Percentiles rank a stretch among this genome's conserved stretches.
Conservation (phyloP, 2,797 vertebrate species). For the Danio albolineatus region DNA sequence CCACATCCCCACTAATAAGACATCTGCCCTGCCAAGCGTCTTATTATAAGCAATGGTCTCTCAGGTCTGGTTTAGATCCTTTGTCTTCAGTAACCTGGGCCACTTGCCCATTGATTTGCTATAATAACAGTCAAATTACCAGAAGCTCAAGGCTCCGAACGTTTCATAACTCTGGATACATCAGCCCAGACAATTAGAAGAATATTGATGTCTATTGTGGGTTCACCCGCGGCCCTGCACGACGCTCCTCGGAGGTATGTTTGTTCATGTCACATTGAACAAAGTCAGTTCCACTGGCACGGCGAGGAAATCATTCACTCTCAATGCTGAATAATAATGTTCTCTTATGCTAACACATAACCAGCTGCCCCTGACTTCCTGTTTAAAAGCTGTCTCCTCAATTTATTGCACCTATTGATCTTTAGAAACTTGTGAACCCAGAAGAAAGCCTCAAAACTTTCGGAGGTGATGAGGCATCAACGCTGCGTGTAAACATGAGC, state of each 20-base stretch:
- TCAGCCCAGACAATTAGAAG: constrained; percentile 27
- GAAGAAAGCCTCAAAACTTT: constrained; percentile 19
- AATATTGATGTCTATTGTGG: neutral
- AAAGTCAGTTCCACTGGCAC: constrained; percentile 13
- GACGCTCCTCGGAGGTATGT: neutral
- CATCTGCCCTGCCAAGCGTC: constrained; percentile 40
- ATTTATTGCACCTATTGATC: constrained; percentile 25
- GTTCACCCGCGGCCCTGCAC: neutral
- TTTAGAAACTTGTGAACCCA: constrained; percentile 14
- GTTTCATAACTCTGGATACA: constrained; percentile 27
- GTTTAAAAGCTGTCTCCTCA: neutral
- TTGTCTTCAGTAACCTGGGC: constrained; percentile 23
- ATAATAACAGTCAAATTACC: constrained; percentile 41
- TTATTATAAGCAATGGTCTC: constrained; percentile 38
- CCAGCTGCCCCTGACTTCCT: neutral
- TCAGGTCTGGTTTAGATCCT: constrained; percentile 20
- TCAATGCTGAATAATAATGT: constrained; percentile 39
- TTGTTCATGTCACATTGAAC: constrained; percentile 2
- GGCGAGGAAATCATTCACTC: constrained; percentile 24
- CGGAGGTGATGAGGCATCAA: constrained; percentile 32
- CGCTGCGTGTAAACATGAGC: constrained; percentile 10
- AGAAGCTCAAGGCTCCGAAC: constrained; percentile 11
- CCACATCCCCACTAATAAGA: neutral
- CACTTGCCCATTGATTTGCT: constrained; percentile 43
- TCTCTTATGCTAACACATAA: constrained; percentile 19